Evolutionary conservation across 2,888 invertebrate genomes (phyloP).

Genomic region (Lithophane socia): DNA sequence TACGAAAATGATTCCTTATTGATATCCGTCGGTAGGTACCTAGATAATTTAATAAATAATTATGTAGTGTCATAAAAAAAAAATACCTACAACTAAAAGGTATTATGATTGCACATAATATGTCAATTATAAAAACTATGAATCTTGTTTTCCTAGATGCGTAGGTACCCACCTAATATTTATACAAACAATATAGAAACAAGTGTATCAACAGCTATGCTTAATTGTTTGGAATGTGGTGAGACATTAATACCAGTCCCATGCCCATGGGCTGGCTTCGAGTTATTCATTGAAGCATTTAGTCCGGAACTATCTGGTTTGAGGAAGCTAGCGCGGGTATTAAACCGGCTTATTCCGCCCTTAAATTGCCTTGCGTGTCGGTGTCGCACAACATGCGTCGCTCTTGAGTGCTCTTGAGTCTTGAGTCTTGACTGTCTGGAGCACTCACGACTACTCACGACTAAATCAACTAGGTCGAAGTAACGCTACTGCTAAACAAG

Average conservation of each 20-base stretch:
- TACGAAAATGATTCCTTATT: not conserved
- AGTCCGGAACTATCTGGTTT: slow-evolving; percentile 81
- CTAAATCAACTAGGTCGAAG: slow-evolving; percentile 16
- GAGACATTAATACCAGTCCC: slow-evolving; percentile 70
- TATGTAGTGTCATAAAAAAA: not conserved
- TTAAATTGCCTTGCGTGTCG: slow-evolving; percentile 71
- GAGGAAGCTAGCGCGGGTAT: slow-evolving; percentile 75
- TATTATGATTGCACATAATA: not conserved
- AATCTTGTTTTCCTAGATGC: slow-evolving; percentile 17
- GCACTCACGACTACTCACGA: slow-evolving; percentile 26
- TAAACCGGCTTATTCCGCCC: slow-evolving; percentile 81
- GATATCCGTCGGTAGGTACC: not conserved
- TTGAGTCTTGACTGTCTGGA: slow-evolving; percentile 17
- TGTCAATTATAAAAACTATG: slow-evolving; percentile 1
- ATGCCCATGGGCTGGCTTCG: slow-evolving; percentile 69
- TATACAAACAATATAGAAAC: slow-evolving; percentile 60
- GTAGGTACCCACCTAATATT: not conserved
- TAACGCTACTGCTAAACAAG: slow-evolving; percentile 14
- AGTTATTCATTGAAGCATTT: slow-evolving; percentile 62
- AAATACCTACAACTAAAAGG: not conserved
- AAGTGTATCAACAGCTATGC: slow-evolving; percentile 69
- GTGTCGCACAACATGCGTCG: slow-evolving; percentile 39
- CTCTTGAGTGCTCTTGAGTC: slow-evolving; percentile 30
- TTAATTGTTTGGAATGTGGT: slow-evolving; percentile 85
- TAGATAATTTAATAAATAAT: not conserved